These are phyloP conservation scores for Schmidtea mediterranea DNA, from an alignment of 1,140 invertebrate genomes.

Conservation along the genomic window DNA sequence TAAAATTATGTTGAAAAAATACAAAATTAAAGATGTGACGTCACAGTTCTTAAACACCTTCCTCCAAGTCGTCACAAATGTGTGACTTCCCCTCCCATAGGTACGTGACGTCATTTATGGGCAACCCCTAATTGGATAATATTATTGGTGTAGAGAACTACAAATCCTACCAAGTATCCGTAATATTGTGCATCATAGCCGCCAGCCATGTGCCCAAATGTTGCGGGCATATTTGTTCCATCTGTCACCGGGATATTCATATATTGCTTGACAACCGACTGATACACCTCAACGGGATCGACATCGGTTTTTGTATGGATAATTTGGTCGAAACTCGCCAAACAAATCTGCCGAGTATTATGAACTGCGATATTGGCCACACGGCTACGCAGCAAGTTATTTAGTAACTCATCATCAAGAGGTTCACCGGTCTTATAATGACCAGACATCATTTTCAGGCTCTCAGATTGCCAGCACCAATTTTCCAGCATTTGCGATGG, in stretches of 20 bases:
- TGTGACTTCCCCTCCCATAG: too few species aligned
- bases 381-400: constrained; percentile 27
- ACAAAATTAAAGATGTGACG: too few species aligned
- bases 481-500: constrained; percentile 36
- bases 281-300: neutral
- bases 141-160: too few species aligned
- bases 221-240: constrained; percentile 31
- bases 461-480: constrained; percentile 33
- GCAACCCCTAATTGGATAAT: too few species aligned
- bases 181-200: constrained; percentile 35
- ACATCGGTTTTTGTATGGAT: constrained; percentile 18
- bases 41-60: too few species aligned
- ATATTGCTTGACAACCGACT: constrained; percentile 22
- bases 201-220: constrained; percentile 31
- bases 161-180: constrained; percentile 31
- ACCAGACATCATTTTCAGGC: constrained; percentile 28
- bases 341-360: constrained; percentile 30
- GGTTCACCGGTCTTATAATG: constrained; percentile 28
- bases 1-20: too few species aligned
- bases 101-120: too few species aligned
- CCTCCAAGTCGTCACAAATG: too few species aligned
- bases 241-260: constrained; percentile 26
- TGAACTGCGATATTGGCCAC: constrained; percentile 30
- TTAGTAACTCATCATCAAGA: constrained; percentile 28
- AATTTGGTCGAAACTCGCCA: constrained; percentile 30